Conservation (phyloP, 2,797 vertebrate genomes). For the Propithecus perrieri region DNA sequence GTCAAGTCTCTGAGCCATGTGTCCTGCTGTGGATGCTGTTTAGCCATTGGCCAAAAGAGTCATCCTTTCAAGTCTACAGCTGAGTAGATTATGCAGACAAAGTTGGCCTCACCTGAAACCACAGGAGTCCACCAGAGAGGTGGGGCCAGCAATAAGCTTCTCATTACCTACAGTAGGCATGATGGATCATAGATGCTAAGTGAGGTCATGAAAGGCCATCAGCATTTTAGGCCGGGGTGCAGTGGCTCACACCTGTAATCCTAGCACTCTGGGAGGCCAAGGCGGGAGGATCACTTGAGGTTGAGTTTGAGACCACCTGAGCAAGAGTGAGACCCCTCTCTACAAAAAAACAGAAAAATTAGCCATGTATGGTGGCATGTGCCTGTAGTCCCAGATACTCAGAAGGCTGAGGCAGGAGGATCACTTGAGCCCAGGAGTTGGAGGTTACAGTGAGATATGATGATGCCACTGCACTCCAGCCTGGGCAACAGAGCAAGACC, state of each 20-base stretch:
- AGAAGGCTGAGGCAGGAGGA: background rate
- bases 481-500: background rate
- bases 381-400: background rate
- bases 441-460: background rate
- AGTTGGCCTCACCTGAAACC: background rate
- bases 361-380: accelerated
- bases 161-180: background rate
- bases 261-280: background rate
- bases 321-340: background rate
- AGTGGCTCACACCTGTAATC: background rate
- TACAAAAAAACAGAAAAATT: background rate
- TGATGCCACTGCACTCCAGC: background rate
- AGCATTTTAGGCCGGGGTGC: background rate
- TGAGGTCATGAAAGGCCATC: background rate
- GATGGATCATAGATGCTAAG: background rate
- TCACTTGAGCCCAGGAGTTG: background rate
- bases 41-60: background rate
- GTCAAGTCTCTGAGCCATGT: background rate
- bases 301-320: background rate
- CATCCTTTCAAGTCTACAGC: background rate
- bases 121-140: background rate
- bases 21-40: background rate
- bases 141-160: background rate
- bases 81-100: background rate
- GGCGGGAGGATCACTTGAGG: background rate